Evolutionary conservation across 2,888 invertebrate genomes (phyloP).

Genomic region (Coelopa pilipes): DNA sequence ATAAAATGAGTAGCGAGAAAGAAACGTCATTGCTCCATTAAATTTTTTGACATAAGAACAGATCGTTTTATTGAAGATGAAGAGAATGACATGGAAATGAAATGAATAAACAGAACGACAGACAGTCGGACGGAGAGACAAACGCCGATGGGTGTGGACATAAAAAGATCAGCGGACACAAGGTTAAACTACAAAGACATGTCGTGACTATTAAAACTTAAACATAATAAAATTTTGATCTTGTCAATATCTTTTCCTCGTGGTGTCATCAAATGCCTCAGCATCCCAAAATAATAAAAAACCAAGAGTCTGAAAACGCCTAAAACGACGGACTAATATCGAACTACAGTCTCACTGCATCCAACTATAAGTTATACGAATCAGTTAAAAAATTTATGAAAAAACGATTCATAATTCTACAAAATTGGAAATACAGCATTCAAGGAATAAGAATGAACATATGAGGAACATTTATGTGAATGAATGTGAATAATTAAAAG

Average conservation of each 20-base stretch:
- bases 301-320: constrained; percentile 26
- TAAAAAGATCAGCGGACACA: constrained; percentile 33
- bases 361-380: constrained; percentile 13
- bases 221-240: constrained; percentile 25
- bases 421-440: constrained; percentile 33
- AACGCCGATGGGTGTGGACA: constrained; percentile 8
- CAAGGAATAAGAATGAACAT: constrained; percentile 18
- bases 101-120: constrained; percentile 6
- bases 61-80: constrained; percentile 8
- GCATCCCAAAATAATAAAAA: constrained; percentile 54
- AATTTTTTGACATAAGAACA: constrained; percentile 1
- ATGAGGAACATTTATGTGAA: constrained; percentile 21
- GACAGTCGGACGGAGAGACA: not conserved
- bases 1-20: constrained; percentile 49
- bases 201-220: constrained; percentile 42
- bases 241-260: not conserved
- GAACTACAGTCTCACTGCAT: constrained; percentile 31
- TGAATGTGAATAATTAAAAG: not conserved
- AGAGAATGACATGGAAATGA: constrained; percentile 5
- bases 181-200: constrained; percentile 40
- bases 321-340: constrained; percentile 7
- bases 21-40: constrained; percentile 5
- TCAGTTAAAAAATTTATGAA: no score
- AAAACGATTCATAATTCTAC: constrained; percentile 32
- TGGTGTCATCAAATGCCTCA: constrained; percentile 25